Conservation (phyloP, 2,797 vertebrate species). For the Peromyscus nudipes region DNA sequence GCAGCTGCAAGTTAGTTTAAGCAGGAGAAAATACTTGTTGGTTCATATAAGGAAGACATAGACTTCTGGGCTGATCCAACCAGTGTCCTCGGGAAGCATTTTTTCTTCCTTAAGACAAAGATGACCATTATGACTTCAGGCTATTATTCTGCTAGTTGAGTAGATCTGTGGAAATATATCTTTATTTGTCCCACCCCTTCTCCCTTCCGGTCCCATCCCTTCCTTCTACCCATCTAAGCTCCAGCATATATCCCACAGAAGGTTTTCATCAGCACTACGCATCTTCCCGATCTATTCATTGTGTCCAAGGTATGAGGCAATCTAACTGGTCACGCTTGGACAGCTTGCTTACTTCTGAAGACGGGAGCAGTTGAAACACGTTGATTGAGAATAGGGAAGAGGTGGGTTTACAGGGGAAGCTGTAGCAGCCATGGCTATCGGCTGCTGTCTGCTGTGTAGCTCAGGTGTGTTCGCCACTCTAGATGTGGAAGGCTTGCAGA, state of each 20-base stretch:
- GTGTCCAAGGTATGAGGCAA: background rate
- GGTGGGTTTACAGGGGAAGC: background rate
- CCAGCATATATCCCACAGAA: background rate
- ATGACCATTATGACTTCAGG: background rate
- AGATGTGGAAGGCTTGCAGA: background rate
- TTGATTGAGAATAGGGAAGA: background rate
- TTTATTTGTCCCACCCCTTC: accelerated
- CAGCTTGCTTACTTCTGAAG: background rate
- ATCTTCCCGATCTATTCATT: background rate
- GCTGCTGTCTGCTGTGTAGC: background rate
- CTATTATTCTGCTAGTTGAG: background rate
- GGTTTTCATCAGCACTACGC: background rate
- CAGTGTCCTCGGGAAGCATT: background rate
- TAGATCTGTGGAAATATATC: background rate
- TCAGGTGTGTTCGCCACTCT: background rate
- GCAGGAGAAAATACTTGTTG: slow-evolving; percentile 49
- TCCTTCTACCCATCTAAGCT: background rate
- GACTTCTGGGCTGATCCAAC: slow-evolving; percentile 31
- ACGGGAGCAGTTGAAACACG: background rate
- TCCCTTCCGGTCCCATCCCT: accelerated
- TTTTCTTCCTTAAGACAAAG: background rate
- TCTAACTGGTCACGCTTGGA: background rate
- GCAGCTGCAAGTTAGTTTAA: slow-evolving; percentile 56
- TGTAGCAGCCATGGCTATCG: background rate
- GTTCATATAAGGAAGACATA: background rate